Evolutionary conservation across 1,140 invertebrate species (phyloP).

Genomic region (Bombyx mori): DNA sequence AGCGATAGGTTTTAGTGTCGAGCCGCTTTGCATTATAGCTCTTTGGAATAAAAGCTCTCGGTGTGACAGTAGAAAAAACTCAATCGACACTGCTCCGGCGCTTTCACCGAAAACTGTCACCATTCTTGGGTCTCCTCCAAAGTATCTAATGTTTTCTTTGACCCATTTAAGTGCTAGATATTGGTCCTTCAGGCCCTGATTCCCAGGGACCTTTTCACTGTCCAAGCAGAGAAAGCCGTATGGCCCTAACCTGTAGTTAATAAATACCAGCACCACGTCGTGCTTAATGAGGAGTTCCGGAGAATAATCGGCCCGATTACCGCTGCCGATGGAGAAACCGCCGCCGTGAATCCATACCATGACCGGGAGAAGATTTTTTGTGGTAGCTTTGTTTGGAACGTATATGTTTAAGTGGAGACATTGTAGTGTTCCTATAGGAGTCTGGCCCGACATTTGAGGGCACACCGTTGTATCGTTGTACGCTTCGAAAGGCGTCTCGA

Average conservation of each 20-base stretch:
- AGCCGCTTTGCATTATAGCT: slow-evolving; percentile 12
- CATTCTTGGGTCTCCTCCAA: slow-evolving; percentile 8
- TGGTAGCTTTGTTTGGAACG: slow-evolving; percentile 27
- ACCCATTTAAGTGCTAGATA: slow-evolving; percentile 12
- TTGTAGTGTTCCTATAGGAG: slow-evolving; percentile 27
- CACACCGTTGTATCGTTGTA: slow-evolving; percentile 7
- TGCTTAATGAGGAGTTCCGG: slow-evolving; percentile 8
- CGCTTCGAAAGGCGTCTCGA: slow-evolving; percentile 8
- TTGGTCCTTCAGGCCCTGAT: slow-evolving; percentile 13
- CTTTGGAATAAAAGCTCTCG: slow-evolving; percentile 8
- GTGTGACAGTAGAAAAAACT: slow-evolving; percentile 7
- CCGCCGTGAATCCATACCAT: slow-evolving; percentile 43
- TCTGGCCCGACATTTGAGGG: slow-evolving; percentile 10
- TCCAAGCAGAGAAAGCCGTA: slow-evolving; percentile 14
- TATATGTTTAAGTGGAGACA: slow-evolving; percentile 47
- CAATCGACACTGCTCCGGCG: slow-evolving; percentile 11
- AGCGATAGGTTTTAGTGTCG: slow-evolving; percentile 1
- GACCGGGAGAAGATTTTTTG: slow-evolving; percentile 49
- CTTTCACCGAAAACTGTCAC: slow-evolving; percentile 12
- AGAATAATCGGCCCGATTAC: neutral
- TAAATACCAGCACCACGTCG: slow-evolving; percentile 9
- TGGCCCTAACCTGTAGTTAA: slow-evolving; percentile 12
- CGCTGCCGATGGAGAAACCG: slow-evolving; percentile 4
- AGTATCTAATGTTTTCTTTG: slow-evolving; percentile 10
- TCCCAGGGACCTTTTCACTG: slow-evolving; percentile 7